A percentile compares a stretch with the other conserved stretches of the same genome.
Conservation (phyloP, 2,797 vertebrate species). For the Sardinella longiceps region DNA sequence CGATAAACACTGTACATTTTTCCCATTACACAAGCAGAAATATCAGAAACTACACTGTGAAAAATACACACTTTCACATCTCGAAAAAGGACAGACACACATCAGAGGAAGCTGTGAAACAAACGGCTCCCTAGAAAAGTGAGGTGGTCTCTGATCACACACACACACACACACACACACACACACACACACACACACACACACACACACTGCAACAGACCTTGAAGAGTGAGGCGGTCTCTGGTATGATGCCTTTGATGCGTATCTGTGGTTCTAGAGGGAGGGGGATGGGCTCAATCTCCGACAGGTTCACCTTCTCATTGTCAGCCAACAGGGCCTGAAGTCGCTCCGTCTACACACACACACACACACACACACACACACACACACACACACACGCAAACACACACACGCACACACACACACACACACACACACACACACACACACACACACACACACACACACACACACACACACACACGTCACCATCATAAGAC, state of each 20-base stretch:
- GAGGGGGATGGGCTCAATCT: conserved; percentile 94
- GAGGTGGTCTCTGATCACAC: no score
- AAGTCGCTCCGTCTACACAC: conserved; percentile 88
- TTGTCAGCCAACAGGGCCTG: conserved; percentile 94
- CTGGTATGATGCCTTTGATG: conserved; percentile 93
- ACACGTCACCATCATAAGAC: no score
- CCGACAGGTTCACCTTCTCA: conserved; percentile 94
- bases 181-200: not conserved
- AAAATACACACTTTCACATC: no score
- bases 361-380: not conserved
- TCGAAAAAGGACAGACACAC: not conserved
- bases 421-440: not conserved
- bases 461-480: no score
- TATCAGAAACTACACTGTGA: no score
- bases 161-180: conserved; percentile 5
- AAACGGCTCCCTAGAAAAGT: no score
- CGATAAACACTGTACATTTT: not conserved
- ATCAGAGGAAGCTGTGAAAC: no score
- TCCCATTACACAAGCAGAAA: no score
- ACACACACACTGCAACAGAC: conserved; percentile 64
- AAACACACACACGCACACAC: not conserved
- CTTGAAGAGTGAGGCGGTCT: conserved; percentile 97
- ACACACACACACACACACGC: not conserved
- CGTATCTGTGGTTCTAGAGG: conserved; percentile 94
- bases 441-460: no score